Evolutionary conservation across 2,113 vertebrate species (phyloP), one percentile per base, ranked within the genome.

Genomic region (Aegithalos caudatus): DNA sequence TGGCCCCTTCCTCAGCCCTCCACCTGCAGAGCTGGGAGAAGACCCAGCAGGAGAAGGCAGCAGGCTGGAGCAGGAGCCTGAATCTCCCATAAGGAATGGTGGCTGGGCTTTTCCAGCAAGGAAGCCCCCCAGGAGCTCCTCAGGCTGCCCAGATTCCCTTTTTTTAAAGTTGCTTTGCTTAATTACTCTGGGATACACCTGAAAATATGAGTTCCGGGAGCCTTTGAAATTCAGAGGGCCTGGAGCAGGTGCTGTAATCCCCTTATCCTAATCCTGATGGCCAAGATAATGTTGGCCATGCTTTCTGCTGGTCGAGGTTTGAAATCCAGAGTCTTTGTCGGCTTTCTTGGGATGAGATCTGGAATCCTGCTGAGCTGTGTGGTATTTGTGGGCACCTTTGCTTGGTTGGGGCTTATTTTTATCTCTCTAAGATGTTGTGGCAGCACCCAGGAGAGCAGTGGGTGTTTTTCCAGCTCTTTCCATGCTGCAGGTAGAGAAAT

Each of bases 221-320:
- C 65, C 97, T 97, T 95, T 96, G 93, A 97, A 93, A 92, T 93
- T 80, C 92, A 93, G 94, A 86, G 92, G 77, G 91, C 12, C 90
- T 76, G 35, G 5, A 88, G 88, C 91, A 93, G 95, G 91, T 91
- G 92, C 66, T 0, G 10, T 94, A 97, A 97, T 96, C 96, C 90
- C 97, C 92, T 96, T 84, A 73, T 54, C 54, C 78, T 95, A 89
- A 97, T 95, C 88, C 96, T 66, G 89, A 92, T 95, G 82, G 57
- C 87, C 83, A 80, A 72, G 94, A 92, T 90, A 66, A 66, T 0
- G 0, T 12, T 51, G 80, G 38, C 90, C 78, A 72, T 72, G 79
- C 81, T 93, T 95, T 65, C 91, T 72, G 64, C 31, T 65, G 45
- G 76, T 22, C 19, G 3, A 18, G 23, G 71, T 69, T 84, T 65